phyloP scores from a whole-genome alignment of 2,888 invertebrate genomes.

The Scrobipalpa atriplicella region DNA sequence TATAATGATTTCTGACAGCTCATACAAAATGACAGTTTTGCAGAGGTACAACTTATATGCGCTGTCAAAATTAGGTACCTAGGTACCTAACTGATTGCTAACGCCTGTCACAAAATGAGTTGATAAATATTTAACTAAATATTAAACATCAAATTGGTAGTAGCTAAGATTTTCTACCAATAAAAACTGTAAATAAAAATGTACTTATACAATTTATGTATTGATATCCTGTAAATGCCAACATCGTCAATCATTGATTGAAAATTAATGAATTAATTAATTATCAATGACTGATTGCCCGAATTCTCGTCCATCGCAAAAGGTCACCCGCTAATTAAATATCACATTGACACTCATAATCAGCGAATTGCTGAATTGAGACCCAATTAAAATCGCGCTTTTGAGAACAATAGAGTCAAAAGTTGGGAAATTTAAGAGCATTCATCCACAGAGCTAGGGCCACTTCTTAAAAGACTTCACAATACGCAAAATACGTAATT shows the following conservation, averaged over 20 bases:
- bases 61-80: not conserved
- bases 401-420: conserved; percentile 2
- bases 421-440: not conserved
- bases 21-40: no score
- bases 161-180: no score
- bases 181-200: no score
- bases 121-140: no score
- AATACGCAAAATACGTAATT: no score
- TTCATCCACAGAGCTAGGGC: no score
- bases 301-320: conserved; percentile 10
- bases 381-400: conserved; percentile 30
- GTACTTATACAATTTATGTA: no score
- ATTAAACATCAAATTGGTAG: not conserved
- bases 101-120: no score
- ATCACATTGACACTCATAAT: conserved; percentile 5
- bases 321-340: conserved; percentile 27
- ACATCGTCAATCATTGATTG: not conserved
- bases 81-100: not conserved
- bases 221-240: not conserved
- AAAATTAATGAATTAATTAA: conserved; percentile 31
- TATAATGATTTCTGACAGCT: no score
- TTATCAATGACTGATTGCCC: conserved; percentile 28
- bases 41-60: no score
- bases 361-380: conserved; percentile 3
- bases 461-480: no score